phyloP scores from a whole-genome alignment of 2,113 vertebrate genomes.

The Trochalopteron elliotii region DNA sequence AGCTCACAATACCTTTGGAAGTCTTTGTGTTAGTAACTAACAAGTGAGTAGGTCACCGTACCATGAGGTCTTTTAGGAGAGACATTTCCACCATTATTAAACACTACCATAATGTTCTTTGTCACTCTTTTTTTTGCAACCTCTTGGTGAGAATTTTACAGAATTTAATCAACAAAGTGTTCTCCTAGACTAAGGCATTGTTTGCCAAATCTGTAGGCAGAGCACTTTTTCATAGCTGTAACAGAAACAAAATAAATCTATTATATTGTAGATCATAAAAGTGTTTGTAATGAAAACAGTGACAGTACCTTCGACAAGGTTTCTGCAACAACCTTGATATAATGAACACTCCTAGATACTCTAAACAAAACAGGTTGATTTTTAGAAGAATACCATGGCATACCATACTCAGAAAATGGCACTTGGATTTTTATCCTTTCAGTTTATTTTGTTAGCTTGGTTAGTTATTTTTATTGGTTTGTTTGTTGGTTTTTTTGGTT shows the following conservation, averaged over 20 bases:
- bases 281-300: neutral
- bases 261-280: neutral
- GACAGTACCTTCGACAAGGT: neutral
- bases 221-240: neutral
- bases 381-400: neutral
- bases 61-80: neutral
- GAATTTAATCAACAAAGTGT: neutral
- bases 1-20: neutral
- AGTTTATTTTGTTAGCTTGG: neutral
- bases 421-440: neutral
- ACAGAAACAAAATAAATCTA: neutral
- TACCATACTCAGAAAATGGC: fast-evolving
- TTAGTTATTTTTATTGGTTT: neutral
- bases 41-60: neutral
- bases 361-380: neutral
- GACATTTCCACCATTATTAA: neutral
- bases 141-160: neutral
- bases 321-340: neutral
- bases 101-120: neutral
- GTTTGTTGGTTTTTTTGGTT: neutral
- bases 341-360: neutral
- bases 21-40: neutral
- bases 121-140: neutral
- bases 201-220: neutral
- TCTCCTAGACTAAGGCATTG: neutral